phyloP scores from a whole-genome alignment of 2,888 invertebrate genomes.

The Hydriomena furcata region DNA sequence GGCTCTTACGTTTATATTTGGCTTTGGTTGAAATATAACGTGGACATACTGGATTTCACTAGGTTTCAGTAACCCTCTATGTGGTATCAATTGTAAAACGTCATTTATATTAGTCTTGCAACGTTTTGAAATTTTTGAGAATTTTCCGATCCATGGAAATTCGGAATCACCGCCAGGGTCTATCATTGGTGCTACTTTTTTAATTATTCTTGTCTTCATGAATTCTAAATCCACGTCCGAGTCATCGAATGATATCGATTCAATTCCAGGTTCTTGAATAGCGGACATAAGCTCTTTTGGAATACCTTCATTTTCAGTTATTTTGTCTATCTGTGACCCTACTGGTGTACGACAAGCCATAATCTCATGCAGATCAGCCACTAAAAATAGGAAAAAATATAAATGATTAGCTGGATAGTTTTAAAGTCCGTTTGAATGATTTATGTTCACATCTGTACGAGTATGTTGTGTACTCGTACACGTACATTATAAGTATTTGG shows the following conservation, averaged over 20 bases:
- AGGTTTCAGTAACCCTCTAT: constrained; percentile 76
- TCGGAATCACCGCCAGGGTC: constrained; percentile 45
- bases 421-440: no score
- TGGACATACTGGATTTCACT: constrained; percentile 75
- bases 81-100: constrained; percentile 71
- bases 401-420: constrained; percentile 1
- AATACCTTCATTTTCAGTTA: constrained; percentile 25
- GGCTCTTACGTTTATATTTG: constrained; percentile 71
- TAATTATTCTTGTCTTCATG: constrained; percentile 47
- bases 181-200: constrained; percentile 63
- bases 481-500: no score
- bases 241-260: constrained; percentile 34
- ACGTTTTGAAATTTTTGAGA: constrained; percentile 45
- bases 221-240: constrained; percentile 35
- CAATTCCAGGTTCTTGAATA: constrained; percentile 24
- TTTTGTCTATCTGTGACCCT: constrained; percentile 37
- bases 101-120: constrained; percentile 56
- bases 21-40: constrained; percentile 72
- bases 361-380: constrained; percentile 40
- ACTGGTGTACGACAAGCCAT: constrained; percentile 32
- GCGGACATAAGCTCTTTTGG: constrained; percentile 21
- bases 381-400: constrained; percentile 33
- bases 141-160: constrained; percentile 66
- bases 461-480: no score
- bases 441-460: no score